Evolutionary conservation across 2,797 vertebrate genomes (phyloP).

Genomic region (Coregonus suidteri): DNA sequence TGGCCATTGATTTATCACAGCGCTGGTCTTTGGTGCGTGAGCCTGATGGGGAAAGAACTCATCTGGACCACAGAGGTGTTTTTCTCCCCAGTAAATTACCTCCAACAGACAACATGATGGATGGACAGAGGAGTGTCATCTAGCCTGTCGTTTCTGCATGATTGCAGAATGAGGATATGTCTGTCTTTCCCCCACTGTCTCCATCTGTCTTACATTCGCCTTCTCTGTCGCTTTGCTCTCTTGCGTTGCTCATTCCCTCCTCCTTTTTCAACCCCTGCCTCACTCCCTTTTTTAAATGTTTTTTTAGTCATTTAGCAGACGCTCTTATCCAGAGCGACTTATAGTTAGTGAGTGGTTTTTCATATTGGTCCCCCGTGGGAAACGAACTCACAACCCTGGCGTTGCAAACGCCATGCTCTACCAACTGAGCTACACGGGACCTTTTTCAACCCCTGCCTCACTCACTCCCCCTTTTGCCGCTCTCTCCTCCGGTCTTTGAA

Average conservation of each 20-base stretch:
- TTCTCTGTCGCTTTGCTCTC: neutral
- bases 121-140: neutral
- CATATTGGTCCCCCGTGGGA: too few relatives aligned
- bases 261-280: too few relatives aligned
- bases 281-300: neutral
- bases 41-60: neutral
- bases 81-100: neutral
- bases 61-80: constrained; percentile 4
- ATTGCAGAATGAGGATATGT: neutral
- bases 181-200: neutral
- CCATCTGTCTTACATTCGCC: neutral
- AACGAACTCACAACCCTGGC: too few relatives aligned
- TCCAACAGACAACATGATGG: neutral
- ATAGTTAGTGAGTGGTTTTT: too few relatives aligned
- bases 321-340: too few relatives aligned
- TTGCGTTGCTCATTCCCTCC: neutral
- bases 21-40: neutral
- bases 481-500: neutral
- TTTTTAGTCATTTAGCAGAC: too few relatives aligned
- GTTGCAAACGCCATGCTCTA: too few relatives aligned
- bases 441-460: neutral
- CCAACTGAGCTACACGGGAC: too few relatives aligned
- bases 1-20: neutral
- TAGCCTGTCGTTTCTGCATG: neutral
- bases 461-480: neutral